Evolutionary conservation across 2,113 vertebrate genomes (phyloP), one percentile per base, ranked within the genome.

Genomic region (Hypomesus transpacificus): DNA sequence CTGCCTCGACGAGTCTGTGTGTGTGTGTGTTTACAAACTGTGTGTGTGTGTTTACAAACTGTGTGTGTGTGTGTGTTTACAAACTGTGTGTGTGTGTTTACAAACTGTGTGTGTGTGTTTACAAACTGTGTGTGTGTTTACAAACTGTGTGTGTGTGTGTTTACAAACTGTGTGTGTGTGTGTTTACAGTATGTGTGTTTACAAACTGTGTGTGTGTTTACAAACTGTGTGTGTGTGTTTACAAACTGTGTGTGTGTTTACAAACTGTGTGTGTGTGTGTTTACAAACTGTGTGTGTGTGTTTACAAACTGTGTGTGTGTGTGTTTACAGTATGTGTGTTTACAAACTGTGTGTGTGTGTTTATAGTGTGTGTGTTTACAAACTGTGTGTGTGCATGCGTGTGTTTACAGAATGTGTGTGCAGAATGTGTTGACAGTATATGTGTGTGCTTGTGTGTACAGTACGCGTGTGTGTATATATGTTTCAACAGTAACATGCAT

Each of bases 401-500:
- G 9, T 53, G 13, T 75, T 65, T 31, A 46, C 39, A 46, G 9
- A 46, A 9, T 46, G 9, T 34, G 9, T 46, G 39, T 46, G 39
- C 24, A 26, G 24, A 26, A 26, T 13, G 9, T 13, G 39, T 46
- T 5, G 1, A 26, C 24, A 26, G 24, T 26, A 7, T 46, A 11
- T 46, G 54, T 56, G 16, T 56, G 9, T 56, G 8, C 17, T 1
- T 56, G 17, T 53, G 17, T 16, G 3, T 53, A 16, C 56, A 58
- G 56, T n/a, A 58, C 17, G 8, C 1, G 17, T 20, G 2, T 20
- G 52, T 20, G 52, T n/a, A 20, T 58, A 0, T 20, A 2, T 26
- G 24, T 4, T 16, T 14, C 1, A 16, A 20, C 51, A 21, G 64
- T 39, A 77, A 66, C 57, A 72, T 64, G 75, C 77, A 24, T 56